Base-by-base conservation (phyloP, 2,797 vertebrate genomes). In the Champsocephalus gunnari region DNA sequence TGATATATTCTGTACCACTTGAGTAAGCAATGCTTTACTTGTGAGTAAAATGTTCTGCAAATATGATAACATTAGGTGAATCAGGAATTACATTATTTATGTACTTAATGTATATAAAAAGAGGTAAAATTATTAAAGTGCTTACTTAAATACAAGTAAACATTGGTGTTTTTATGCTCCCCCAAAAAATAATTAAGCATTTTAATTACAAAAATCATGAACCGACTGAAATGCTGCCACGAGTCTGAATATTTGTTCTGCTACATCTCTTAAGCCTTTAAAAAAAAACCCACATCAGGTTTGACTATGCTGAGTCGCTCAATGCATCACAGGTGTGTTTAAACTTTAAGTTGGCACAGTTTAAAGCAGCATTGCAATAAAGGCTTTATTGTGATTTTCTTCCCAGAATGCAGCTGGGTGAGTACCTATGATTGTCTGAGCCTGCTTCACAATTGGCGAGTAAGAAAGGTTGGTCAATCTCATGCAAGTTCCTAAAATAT, bases 371-470 rank as follows among this genome's bases (percentile, higher is more conserved):
- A 59, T 21, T 6, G 41, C 66, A 67, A 76, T 53, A 75, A 74
- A 77, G 71, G 70, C 81, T 82, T 84, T 48, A 59, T 44, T 62
- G 73, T 68, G 63, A 71, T 50, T 64, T 71, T 66, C n/a, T 67
- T 64, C 34, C 55, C 19, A 49, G 66, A 61, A 83, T 80, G 60
- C 80, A 84, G 34, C 74, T 54, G 19, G 76, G 51, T 13, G 45
- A 76, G 49, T 13, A 21, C 12, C 38, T 51, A 21, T 73, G 89
- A 94, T 94, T 92, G 89, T 91, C 91, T 79, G 62, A 55, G 49
- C 41, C 47, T 73, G 48, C 58, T 58, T 59, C 32, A 68, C 47
- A 49, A 12, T n/a, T 60, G 14, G 55, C 10, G 38, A 76, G 41
- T 58, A 53, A 55, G 19, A 80, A 71, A 75, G 54, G 19, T 55